Evolutionary conservation across 1,140 invertebrate genomes (phyloP), one percentile per base, ranked within the genome.

Genomic region (Meteorus sp.): DNA sequence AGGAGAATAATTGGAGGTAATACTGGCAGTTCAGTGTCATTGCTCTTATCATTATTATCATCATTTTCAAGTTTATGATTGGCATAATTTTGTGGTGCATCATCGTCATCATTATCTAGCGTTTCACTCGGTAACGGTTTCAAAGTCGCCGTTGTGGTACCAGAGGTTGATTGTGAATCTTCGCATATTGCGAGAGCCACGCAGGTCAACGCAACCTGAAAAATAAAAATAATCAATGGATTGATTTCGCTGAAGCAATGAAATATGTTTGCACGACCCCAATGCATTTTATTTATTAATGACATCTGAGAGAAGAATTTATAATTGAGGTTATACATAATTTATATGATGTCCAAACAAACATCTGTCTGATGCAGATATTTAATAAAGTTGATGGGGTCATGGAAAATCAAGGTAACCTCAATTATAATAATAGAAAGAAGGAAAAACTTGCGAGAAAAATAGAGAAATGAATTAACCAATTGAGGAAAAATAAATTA

Each of bases 1-100:
- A 79, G 22, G 3, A 80, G 52, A 51, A 80, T 77, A 23, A 79
- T 62, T 1, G 77, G 76, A 0, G 76, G 76, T 17, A 80, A 33
- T 6, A 79, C 69, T 7, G 77, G 75, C 5, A 78, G 22, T 0
- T 71, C 37, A 1, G n/a, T 58, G 23, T 57, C 57, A 33, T n/a
- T n/a, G n/a, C n/a, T n/a, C 20, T 63, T 41, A 7, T 13, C 9
- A 29, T 56, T 53, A 22, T 57, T 44, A 37, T 62, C 53, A 6
- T 59, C 43, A 3, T 57, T 35, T 29, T 6, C 33, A 27, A 39
- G 7, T 50, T n/a, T n/a, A n/a, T n/a, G n/a, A n/a, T n/a, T n/a
- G n/a, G n/a, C n/a, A n/a, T n/a, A n/a, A n/a, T n/a, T n/a, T n/a
- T n/a, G n/a, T n/a, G n/a, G n/a, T n/a, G n/a, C n/a, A n/a, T n/a